Percentiles rank a stretch among this genome's conserved stretches.
These are phyloP conservation scores for Archegozetes longisetosus DNA, from an alignment of 1,140 invertebrate species.

Conservation along the genomic window DNA sequence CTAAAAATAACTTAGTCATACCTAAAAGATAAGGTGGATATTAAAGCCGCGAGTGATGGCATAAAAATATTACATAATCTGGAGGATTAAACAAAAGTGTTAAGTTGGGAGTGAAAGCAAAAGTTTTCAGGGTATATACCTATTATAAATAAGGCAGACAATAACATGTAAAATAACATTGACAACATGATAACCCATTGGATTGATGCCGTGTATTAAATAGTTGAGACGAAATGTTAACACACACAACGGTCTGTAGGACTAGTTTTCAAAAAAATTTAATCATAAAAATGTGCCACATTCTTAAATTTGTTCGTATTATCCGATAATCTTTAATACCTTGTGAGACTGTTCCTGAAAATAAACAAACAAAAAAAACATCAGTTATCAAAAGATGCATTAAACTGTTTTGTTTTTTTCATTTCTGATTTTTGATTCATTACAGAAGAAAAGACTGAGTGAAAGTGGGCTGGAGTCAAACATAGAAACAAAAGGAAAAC, in stretches of 20 bases:
- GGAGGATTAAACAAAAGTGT: neutral
- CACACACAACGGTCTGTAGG: constrained; percentile 76
- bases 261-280: constrained; percentile 36
- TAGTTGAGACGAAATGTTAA: constrained; percentile 84
- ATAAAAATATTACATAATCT: neutral
- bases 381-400: neutral
- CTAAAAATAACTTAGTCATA: too few species aligned
- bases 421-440: neutral
- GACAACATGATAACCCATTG: constrained; percentile 75
- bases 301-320: neutral
- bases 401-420: neutral
- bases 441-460: neutral
- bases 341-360: constrained; percentile 14
- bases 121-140: neutral
- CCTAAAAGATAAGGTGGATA: neutral
- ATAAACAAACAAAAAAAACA: neutral
- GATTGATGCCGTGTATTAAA: constrained; percentile 62
- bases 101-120: neutral
- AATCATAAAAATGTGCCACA: too few species aligned
- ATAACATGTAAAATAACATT: constrained; percentile 54
- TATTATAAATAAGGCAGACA: constrained; percentile 7
- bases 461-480: neutral
- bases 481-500: neutral
- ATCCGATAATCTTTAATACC: neutral
- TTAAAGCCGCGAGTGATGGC: neutral